Evolutionary conservation across 2,113 vertebrate genomes (phyloP).

Genomic region (Herpailurus yagouaroundi): DNA sequence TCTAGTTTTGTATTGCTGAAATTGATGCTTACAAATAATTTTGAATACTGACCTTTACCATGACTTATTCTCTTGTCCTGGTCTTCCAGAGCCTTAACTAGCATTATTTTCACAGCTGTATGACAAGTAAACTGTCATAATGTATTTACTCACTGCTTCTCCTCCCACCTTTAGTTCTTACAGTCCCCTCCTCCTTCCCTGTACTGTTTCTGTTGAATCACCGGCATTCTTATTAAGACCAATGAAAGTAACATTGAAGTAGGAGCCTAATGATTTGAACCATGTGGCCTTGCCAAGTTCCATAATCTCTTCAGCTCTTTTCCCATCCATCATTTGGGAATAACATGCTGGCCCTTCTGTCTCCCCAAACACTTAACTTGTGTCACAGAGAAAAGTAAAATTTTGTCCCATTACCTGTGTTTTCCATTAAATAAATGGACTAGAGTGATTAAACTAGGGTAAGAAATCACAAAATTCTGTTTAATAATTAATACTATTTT

Average conservation of each 20-base stretch:
- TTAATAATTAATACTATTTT: conserved; percentile 24
- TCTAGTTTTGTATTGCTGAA: background rate
- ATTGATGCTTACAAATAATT: conserved; percentile 10
- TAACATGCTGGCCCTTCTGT: background rate
- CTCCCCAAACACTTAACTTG: background rate
- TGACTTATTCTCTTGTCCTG: background rate
- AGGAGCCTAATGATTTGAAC: background rate
- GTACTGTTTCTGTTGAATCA: background rate
- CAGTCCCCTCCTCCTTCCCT: background rate
- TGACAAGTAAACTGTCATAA: background rate
- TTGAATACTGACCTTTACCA: background rate
- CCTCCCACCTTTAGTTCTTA: background rate
- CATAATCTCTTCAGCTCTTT: background rate
- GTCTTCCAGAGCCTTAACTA: background rate
- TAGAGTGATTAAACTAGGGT: background rate
- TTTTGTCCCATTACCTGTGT: background rate
- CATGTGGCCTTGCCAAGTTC: background rate
- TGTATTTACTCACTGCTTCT: background rate
- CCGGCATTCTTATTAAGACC: background rate
- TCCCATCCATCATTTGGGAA: background rate
- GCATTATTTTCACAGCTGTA: background rate
- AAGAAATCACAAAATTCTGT: background rate
- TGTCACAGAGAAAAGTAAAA: background rate
- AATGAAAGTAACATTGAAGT: background rate
- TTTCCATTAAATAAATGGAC: conserved; percentile 34